A percentile compares a stretch with the other conserved stretches of the same genome.
Evolutionary conservation across 2,888 invertebrate genomes (phyloP).

Genomic region (Acleris laterana): DNA sequence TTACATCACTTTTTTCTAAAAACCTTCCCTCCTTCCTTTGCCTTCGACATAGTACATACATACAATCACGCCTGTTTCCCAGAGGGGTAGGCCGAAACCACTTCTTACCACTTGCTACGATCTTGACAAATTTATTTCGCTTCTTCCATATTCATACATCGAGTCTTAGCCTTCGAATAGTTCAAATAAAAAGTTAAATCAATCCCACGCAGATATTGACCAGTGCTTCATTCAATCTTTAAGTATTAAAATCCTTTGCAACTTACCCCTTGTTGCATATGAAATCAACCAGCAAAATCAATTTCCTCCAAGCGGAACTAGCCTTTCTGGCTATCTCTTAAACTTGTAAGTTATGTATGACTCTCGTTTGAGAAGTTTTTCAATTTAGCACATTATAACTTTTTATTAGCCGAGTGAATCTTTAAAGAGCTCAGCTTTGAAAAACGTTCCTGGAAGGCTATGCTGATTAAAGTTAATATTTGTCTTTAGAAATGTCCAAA

Average conservation of each 20-base stretch:
- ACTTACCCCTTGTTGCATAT: slow-evolving; percentile 10
- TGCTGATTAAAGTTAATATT: slow-evolving; percentile 1
- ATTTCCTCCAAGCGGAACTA: slow-evolving; percentile 19
- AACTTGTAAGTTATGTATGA: slow-evolving; percentile 35
- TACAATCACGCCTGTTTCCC: too few species aligned
- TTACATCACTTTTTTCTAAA: too few species aligned
- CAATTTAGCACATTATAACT: slow-evolving; percentile 33
- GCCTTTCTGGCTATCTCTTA: slow-evolving; percentile 20
- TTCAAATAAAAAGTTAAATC: too few species aligned
- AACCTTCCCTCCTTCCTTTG: too few species aligned
- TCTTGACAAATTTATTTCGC: too few species aligned
- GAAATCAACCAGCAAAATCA: slow-evolving; percentile 3
- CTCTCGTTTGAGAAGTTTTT: slow-evolving; percentile 29
- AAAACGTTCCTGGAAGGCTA: background rate
- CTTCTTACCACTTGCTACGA: too few species aligned
- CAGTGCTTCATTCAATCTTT: background rate
- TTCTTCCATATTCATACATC: too few species aligned
- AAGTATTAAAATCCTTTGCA: background rate
- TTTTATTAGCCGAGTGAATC: slow-evolving; percentile 15
- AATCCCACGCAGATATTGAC: background rate
- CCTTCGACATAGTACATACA: too few species aligned
- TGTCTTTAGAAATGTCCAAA: background rate
- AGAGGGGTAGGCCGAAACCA: too few species aligned
- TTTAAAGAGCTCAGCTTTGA: slow-evolving; percentile 11
- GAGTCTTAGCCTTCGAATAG: too few species aligned